These are phyloP conservation scores for Siniperca chuatsi DNA, from an alignment of 2,113 vertebrate genomes.

Conservation along the genomic window DNA sequence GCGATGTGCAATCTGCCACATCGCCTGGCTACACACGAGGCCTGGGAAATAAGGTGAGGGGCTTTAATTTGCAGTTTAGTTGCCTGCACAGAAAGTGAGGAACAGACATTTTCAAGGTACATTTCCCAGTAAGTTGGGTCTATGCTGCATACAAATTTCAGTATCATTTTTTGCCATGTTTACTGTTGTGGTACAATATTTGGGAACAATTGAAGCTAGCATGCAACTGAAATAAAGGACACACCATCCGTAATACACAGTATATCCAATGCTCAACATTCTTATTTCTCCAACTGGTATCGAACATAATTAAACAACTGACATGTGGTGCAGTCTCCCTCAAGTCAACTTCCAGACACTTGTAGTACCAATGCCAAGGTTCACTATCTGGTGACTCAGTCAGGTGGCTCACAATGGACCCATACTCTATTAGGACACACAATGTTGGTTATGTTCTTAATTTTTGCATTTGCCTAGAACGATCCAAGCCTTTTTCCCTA, in stretches of 20 bases:
- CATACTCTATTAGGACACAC: slow-evolving; percentile 22
- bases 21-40: slow-evolving; percentile 47
- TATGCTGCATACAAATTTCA: slow-evolving; percentile 32
- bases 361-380: slow-evolving; percentile 15
- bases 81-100: slow-evolving; percentile 38
- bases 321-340: background rate
- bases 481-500: slow-evolving; percentile 27
- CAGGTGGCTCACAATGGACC: slow-evolving; percentile 21
- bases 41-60: slow-evolving; percentile 61
- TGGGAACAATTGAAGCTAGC: slow-evolving; percentile 2
- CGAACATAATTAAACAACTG: slow-evolving; percentile 32
- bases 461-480: slow-evolving; percentile 30
- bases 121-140: slow-evolving; percentile 33
- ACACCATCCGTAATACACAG: background rate
- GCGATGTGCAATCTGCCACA: slow-evolving; percentile 67
- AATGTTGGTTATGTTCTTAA: slow-evolving; percentile 27
- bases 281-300: background rate
- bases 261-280: background rate
- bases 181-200: slow-evolving; percentile 4
- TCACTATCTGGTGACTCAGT: slow-evolving; percentile 17
- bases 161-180: background rate
- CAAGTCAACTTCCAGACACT: slow-evolving; percentile 20
- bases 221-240: background rate
- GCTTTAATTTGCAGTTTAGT: slow-evolving; percentile 67
- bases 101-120: slow-evolving; percentile 51